Base-by-base conservation (phyloP, 1,140 invertebrate species). In the Wasmannia auropunctata region DNA sequence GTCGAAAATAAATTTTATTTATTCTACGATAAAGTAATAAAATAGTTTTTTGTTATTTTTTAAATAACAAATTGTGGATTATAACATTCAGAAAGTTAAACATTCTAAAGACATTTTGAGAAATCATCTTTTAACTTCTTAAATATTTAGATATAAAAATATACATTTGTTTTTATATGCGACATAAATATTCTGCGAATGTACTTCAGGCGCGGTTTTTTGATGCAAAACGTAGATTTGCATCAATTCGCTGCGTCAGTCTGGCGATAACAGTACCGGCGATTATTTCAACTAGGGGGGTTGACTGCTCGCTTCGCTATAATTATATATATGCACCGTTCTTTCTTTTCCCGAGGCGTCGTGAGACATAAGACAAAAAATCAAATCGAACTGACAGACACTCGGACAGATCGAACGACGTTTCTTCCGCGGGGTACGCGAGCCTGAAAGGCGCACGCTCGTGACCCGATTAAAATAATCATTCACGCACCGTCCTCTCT, bases 221-320 rank as follows among this genome's bases (percentile, higher is more conserved):
- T 22, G 37, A 79, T 16, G 11, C 49, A 16, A 22, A 46, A 16
- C 56, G 6, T 31, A 77, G 75, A 65, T 58, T 75, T 40, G 28
- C n/a, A 69, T 25, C 22, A 25, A 54, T 37, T 10, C 34, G 40
- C 51, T 22, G 46, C 25, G 51, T 60, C 49, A 54, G 46, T 67
- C 75, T 31, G 40, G 31, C 49, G 69, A 49, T 93, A 93, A 93
- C 92, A 92, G 92, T 93, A 93, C 79, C 79, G 62, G 56, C 60
- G 72, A 93, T 93, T 93, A 93, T 93, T 93, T 93, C 93, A 79
- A 91, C 90, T 86, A 93, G 80, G 87, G 80, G 87, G 70, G 76
- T 87, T 72, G 85, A 88, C 86, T 74, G 69, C 74, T 60, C 63
- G 81, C 65, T 40, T 70, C 60, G 58, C n/a, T 69, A 85, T 87